Evolutionary conservation across 2,113 vertebrate genomes (phyloP), one percentile per base, ranked within the genome.

Genomic region (Catagonus wagneri): DNA sequence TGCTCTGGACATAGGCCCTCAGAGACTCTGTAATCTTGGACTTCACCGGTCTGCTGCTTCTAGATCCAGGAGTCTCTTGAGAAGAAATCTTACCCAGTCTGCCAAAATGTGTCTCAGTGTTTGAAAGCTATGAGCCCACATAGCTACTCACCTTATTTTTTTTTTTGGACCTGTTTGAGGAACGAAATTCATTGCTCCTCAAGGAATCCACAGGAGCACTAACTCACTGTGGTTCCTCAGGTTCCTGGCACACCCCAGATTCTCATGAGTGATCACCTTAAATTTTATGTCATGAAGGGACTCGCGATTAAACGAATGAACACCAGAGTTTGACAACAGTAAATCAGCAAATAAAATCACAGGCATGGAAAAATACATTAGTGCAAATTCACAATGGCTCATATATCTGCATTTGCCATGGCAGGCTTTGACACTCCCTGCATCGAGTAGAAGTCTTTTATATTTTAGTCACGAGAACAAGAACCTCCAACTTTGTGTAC

Each of bases 321-420:
- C 94, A 96, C 93, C 0, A 0, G 79, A 96, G 91, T 97, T 95
- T 96, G 97, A 97, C 96, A 94, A 96, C 86, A 95, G 94, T 97
- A 97, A 97, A 97, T 98, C 96, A 97, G 83, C 93, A 98, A 97
- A 96, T 97, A 97, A 98, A 97, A 98, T 98, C 93, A 93, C 79
- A 97, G 86, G 79, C 95, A 91, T 87, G 85, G 92, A 94, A 93
- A 96, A 97, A 97, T 98, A 97, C 96, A 95, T 83, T 96, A 84
- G 96, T 76, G 95, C 93, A 96, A 96, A 97, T 97, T 97, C 97
- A 97, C 94, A 96, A 90, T 58, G 93, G 34, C 97, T 97, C 96
- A 81, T 97, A 96, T 96, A 96, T 97, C 95, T 97, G 60, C 86
- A 87, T 94, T 92, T 2, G 1, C 52, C 86, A 84, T 91, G 93